These are phyloP conservation scores for Chirona hameri DNA, from an alignment of 2,888 invertebrate genomes.

Conservation along the genomic window DNA sequence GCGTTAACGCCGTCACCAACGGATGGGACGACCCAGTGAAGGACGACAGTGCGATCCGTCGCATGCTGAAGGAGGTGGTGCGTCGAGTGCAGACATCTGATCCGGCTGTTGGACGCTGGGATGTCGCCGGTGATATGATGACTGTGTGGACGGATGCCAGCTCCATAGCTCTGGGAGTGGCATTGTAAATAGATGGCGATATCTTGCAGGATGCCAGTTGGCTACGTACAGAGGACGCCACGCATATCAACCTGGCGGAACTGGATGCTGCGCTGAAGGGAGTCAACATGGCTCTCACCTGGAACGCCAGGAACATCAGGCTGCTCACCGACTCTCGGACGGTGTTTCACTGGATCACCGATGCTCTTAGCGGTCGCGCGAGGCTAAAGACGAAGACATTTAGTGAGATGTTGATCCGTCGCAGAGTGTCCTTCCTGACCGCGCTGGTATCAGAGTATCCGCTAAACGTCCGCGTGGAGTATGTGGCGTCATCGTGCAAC, in stretches of 20 bases:
- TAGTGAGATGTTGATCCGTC: constrained; percentile 33
- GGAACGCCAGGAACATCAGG: constrained; percentile 22
- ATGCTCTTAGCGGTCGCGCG: not conserved
- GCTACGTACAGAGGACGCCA: constrained; percentile 29
- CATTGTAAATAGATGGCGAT: constrained; percentile 27
- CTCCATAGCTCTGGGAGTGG: constrained; percentile 31
- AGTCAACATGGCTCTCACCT: constrained; percentile 30
- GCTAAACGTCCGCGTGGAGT: not conserved
- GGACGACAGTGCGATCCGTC: not conserved
- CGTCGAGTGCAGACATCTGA: too few species aligned
- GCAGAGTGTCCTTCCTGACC: not conserved
- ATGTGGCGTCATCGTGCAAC: constrained; percentile 22
- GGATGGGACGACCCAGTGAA: constrained; percentile 30
- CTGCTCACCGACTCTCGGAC: constrained; percentile 31
- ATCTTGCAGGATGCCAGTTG: constrained; percentile 33
- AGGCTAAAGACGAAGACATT: constrained; percentile 28
- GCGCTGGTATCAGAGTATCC: not conserved
- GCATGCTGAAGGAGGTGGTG: not conserved
- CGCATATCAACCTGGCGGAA: constrained; percentile 34
- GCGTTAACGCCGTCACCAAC: constrained; percentile 4
- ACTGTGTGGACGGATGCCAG: constrained; percentile 34
- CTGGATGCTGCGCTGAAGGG: constrained; percentile 34
- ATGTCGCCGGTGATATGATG: too few species aligned
- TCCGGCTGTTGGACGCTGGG: constrained; percentile 4
- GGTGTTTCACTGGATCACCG: constrained; percentile 28